Conservation (phyloP, 2,888 invertebrate species). For the Sipha maydis region DNA sequence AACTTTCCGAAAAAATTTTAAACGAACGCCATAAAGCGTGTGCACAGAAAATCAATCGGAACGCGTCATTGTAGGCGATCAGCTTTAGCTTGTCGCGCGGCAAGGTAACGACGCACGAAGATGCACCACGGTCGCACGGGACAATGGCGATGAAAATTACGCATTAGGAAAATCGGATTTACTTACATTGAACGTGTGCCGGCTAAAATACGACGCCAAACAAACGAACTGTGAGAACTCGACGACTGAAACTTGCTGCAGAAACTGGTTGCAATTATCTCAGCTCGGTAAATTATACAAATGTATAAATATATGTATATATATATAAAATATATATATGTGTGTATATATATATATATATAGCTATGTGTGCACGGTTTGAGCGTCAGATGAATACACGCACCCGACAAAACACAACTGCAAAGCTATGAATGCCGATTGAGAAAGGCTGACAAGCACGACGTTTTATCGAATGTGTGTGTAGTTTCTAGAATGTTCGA, state of each 20-base stretch:
- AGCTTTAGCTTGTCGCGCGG: neutral
- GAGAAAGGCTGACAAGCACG: conserved; percentile 39
- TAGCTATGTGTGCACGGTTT: neutral
- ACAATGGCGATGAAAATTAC: conserved; percentile 13
- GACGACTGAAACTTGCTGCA: neutral
- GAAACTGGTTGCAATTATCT: neutral
- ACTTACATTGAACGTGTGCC: neutral
- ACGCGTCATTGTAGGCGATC: neutral
- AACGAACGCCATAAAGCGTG: neutral
- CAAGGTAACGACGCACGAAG: neutral
- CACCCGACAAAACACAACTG: conserved; percentile 11
- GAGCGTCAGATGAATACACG: neutral
- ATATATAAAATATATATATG: neutral
- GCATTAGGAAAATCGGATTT: neutral
- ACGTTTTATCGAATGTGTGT: conserved; percentile 47
- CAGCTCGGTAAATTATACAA: neutral
- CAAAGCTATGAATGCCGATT: conserved; percentile 18
- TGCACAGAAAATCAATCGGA: neutral
- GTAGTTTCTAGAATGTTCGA: conserved; percentile 52
- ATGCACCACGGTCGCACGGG: neutral
- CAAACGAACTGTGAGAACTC: neutral
- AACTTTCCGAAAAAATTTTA: neutral
- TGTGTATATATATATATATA: no score
- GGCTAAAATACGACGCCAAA: neutral
- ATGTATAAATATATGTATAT: neutral